A percentile compares a stretch with the other conserved stretches of the same genome.
Evolutionary conservation across 2,888 invertebrate genomes (phyloP).

Genomic region (Leptogaster cylindrica): DNA sequence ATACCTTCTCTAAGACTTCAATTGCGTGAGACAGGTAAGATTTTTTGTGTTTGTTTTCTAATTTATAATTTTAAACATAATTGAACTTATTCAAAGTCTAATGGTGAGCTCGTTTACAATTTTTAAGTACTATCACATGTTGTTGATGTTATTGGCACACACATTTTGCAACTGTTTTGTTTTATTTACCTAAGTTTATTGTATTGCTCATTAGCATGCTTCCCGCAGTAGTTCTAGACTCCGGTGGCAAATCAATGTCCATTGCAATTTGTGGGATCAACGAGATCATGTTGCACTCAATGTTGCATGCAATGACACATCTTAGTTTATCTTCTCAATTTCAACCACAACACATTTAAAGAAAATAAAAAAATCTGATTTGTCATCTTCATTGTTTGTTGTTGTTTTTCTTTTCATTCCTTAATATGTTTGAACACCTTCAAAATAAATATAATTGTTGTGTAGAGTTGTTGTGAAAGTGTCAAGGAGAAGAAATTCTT

Average conservation of each 20-base stretch:
- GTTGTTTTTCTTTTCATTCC: no score
- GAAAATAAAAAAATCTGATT: no score
- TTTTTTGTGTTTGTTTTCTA: constrained; percentile 42
- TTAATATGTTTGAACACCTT: no score
- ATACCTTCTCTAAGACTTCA: constrained; percentile 61
- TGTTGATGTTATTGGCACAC: constrained; percentile 52
- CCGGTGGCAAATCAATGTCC: neutral
- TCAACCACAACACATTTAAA: no score
- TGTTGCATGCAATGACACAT: neutral
- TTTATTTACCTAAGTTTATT: constrained; percentile 14
- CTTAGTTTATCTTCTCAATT: neutral
- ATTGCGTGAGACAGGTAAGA: constrained; percentile 50
- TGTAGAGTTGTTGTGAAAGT: no score
- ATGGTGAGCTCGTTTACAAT: constrained; percentile 29
- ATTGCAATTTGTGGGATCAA: neutral
- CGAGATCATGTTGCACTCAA: neutral
- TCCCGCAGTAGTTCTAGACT: neutral
- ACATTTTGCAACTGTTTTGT: constrained; percentile 46
- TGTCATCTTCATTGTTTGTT: no score
- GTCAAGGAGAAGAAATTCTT: no score
- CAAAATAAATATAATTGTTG: no score
- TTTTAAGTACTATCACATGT: constrained; percentile 41
- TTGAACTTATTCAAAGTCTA: constrained; percentile 29
- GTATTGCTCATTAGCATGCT: constrained; percentile 14
- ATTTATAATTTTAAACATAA: constrained; percentile 21